Percentiles rank a stretch among this genome's conserved stretches.
Evolutionary conservation across 2,113 vertebrate genomes (phyloP).

Genomic region (Cyprinus carpio): DNA sequence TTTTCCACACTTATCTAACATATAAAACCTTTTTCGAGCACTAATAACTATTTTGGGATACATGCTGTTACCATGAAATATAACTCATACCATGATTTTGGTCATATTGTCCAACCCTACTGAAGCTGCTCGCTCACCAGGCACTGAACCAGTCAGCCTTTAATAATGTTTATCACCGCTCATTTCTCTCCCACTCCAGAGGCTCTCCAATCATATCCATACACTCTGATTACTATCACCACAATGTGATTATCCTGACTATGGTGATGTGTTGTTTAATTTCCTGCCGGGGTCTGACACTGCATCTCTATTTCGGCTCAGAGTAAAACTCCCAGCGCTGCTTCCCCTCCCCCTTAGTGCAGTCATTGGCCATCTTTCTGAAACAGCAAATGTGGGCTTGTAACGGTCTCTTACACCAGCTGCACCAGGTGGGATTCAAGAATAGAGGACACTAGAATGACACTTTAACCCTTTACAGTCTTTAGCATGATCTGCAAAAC

Average conservation of each 20-base stretch:
- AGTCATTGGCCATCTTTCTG: constrained; percentile 32
- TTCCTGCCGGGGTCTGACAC: constrained; percentile 42
- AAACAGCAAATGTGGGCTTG: constrained; percentile 26
- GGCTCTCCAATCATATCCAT: constrained; percentile 27
- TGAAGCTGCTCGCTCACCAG: background rate
- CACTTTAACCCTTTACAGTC: background rate
- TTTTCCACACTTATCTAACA: background rate
- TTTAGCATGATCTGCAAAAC: background rate
- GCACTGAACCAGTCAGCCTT: constrained; percentile 15
- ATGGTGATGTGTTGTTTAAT: constrained; percentile 46
- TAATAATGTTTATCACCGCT: background rate
- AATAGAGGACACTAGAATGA: background rate
- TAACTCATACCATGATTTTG: background rate
- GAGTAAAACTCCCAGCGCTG: constrained; percentile 21
- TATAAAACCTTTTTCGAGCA: background rate
- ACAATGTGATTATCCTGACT: constrained; percentile 37
- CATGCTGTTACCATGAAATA: background rate
- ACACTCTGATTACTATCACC: constrained; percentile 46
- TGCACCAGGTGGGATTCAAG: constrained; percentile 31
- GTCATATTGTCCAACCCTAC: background rate
- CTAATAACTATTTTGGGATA: background rate
- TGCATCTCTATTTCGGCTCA: constrained; percentile 34
- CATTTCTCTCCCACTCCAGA: constrained; percentile 19
- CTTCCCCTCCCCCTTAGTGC: constrained; percentile 25
- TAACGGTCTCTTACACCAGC: constrained; percentile 35